Conservation (phyloP, 1,140 invertebrate genomes). For the Lordiphosa clarofinis region DNA sequence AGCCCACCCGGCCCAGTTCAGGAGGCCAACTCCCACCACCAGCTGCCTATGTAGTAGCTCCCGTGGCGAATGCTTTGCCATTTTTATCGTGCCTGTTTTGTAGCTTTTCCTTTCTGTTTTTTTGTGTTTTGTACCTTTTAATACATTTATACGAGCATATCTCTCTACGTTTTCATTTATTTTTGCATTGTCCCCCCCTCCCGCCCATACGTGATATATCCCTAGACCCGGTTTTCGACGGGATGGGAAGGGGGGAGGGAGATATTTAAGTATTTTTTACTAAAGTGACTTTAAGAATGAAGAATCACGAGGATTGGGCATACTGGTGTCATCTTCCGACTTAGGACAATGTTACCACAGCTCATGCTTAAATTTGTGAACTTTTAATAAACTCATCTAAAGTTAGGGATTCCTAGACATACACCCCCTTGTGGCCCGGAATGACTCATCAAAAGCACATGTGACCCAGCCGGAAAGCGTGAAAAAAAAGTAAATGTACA, state of each 20-base stretch:
- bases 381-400: constrained; percentile 10
- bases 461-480: constrained; percentile 45
- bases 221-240: neutral
- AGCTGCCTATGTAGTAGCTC: neutral
- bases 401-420: neutral
- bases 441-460: constrained; percentile 71
- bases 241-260: neutral
- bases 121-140: constrained; percentile 21
- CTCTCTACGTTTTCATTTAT: constrained; percentile 42
- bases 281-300: no score
- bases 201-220: neutral
- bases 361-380: neutral
- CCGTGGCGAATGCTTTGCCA: constrained; percentile 17
- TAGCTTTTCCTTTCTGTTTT: constrained; percentile 16
- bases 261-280: constrained; percentile 4
- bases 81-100: constrained; percentile 22
- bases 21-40: neutral
- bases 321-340: no score
- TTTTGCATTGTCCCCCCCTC: neutral
- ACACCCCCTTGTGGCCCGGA: neutral
- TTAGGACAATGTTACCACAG: no score
- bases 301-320: no score
- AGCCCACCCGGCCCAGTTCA: neutral
- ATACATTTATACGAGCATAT: constrained; percentile 49
- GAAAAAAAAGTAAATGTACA: constrained; percentile 21